phyloP scores from a whole-genome alignment of 2,113 vertebrate species.

The Rousettus leschenaultii region DNA sequence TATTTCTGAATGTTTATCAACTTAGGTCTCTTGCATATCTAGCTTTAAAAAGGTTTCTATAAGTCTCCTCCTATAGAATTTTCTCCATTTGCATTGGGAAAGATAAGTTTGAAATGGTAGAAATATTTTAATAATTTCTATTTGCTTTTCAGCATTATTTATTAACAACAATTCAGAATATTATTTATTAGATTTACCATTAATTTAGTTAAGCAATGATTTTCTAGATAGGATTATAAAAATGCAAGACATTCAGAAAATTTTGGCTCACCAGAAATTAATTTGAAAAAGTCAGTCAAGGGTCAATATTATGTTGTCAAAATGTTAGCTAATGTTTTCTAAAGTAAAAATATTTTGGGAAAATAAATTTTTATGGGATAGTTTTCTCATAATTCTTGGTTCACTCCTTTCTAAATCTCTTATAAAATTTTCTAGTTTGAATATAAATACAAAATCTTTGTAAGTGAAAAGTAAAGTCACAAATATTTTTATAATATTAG shows the following conservation, averaged over 20 bases:
- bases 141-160: background rate
- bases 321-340: background rate
- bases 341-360: background rate
- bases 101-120: background rate
- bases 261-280: background rate
- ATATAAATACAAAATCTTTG: background rate
- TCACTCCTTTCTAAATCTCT: background rate
- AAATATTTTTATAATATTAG: background rate
- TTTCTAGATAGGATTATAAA: background rate
- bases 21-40: background rate
- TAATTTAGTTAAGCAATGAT: background rate
- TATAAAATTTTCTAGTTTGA: background rate
- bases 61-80: background rate
- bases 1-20: background rate
- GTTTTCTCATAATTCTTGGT: background rate
- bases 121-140: constrained; percentile 11
- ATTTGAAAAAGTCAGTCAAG: background rate
- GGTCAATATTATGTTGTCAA: background rate
- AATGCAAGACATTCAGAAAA: background rate
- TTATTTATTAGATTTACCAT: background rate
- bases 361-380: background rate
- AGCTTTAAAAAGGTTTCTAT: background rate
- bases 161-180: background rate
- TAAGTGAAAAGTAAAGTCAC: constrained; percentile 26
- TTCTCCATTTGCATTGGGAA: background rate